Base-by-base conservation (phyloP, 2,113 vertebrate genomes). In the Mionectes macconnelli region DNA sequence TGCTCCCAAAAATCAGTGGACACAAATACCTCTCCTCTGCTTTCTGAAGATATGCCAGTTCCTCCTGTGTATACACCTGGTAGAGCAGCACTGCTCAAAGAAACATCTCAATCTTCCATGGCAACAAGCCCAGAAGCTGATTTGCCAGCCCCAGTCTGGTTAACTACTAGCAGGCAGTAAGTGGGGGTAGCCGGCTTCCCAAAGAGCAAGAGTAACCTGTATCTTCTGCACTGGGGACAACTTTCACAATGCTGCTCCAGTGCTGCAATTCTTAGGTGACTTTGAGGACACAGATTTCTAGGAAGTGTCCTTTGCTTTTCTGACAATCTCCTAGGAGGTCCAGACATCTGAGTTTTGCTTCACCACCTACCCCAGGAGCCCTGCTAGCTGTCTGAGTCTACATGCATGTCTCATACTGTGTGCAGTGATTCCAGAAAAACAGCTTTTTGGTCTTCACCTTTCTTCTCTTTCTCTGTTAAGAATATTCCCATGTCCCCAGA, bases 61-160 rank as follows among this genome's bases (percentile, higher is more conserved):
- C 96, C 96, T 96, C 94, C 96, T 96, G 96, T 64, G 96, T 90
- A 81, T 93, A 89, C 95, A 97, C 95, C 95, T 94, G 95, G 93
- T 75, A 66, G 86, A 93, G 44, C 87, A 94, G 87, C 66, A 87
- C 45, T 72, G 35, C 78, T 68, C 81, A 53, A 45, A 94, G 84
- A 67, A 96, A 97, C 74, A 93, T 95, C 95, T 95, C 96, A 96
- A 95, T 96, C 89, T 89, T 82, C 52, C 45, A 27, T 96, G 95
- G 95, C 95, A 96, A 27, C 37, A 42, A 93, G 95, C 96, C 95
- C 96, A 97, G 95, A 84, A 87, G 69, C 73, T 93, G 89, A 88
- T 64, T 76, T 92, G 94, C 83, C 91, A 94, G 70, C 60, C 73
- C 44, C 77, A 72, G 4, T 53, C 84, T 72, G 60, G 84, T 79